Evolutionary conservation across 2,113 vertebrate genomes (phyloP).

Genomic region (Grammomys dolichurus): DNA sequence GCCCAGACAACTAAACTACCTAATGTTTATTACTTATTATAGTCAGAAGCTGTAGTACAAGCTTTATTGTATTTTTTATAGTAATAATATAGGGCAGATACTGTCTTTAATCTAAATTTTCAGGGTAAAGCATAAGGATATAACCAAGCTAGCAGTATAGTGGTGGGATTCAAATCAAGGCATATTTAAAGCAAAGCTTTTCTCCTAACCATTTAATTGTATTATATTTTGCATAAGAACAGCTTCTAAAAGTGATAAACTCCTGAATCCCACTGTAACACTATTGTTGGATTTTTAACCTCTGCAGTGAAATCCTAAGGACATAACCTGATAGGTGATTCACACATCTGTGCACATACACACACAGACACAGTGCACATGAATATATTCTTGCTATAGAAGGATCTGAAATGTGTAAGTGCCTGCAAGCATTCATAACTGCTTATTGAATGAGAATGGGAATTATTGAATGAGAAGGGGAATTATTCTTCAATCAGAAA

Average conservation of each 20-base stretch:
- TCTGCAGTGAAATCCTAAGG: slow-evolving; percentile 37
- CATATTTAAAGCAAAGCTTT: background rate
- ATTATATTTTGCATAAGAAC: background rate
- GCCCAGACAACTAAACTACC: slow-evolving; percentile 2
- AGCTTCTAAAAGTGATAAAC: background rate
- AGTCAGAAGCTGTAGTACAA: background rate
- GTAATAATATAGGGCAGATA: background rate
- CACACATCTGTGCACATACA: background rate
- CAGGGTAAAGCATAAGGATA: background rate
- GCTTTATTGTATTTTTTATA: background rate
- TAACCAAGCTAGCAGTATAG: background rate
- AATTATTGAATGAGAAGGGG: background rate
- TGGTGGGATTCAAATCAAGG: background rate
- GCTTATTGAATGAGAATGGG: no score
- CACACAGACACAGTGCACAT: background rate
- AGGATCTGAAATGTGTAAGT: slow-evolving; percentile 23
- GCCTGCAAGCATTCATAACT: background rate
- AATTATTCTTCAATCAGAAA: background rate
- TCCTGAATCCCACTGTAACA: background rate
- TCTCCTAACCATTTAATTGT: background rate
- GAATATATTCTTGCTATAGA: background rate
- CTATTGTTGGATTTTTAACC: slow-evolving; percentile 15
- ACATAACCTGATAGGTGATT: background rate
- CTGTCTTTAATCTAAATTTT: background rate
- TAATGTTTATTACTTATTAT: background rate